phyloP scores from a whole-genome alignment of 2,888 invertebrate genomes.

The Cremastinae sp. region DNA sequence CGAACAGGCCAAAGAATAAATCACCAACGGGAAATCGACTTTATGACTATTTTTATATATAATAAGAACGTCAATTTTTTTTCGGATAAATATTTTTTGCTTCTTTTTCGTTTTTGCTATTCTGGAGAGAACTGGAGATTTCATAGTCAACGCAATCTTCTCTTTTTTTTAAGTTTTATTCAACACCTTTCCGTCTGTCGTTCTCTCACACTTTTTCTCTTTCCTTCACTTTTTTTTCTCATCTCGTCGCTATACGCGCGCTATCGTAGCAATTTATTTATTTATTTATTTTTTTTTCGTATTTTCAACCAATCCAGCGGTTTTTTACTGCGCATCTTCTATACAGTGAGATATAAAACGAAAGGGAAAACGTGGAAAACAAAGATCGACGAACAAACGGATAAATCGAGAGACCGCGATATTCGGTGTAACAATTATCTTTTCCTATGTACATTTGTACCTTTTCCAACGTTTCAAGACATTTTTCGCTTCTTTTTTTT shows the following conservation, averaged over 20 bases:
- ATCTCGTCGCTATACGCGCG: conserved; percentile 53
- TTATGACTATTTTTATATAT: conserved; percentile 29
- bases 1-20: conserved; percentile 24
- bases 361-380: conserved; percentile 20
- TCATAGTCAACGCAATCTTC: conserved; percentile 21
- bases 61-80: conserved; percentile 44
- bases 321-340: conserved; percentile 11
- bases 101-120: conserved; percentile 12
- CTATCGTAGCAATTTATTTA: conserved; percentile 39
- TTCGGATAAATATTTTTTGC: conserved; percentile 20
- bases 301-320: conserved; percentile 48
- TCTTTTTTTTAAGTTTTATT: conserved; percentile 1
- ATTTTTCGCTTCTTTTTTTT: conserved; percentile 64
- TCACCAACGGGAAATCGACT: conserved; percentile 32
- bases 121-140: conserved; percentile 41
- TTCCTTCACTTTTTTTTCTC: conserved; percentile 23
- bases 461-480: conserved; percentile 78
- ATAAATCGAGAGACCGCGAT: conserved; percentile 65
- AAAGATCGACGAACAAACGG: conserved; percentile 29
- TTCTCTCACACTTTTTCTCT: conserved; percentile 18
- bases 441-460: conserved; percentile 80
- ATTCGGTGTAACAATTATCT: conserved; percentile 75
- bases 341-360: conserved; percentile 21
- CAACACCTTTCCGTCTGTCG: conserved; percentile 25
- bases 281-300: conserved; percentile 6